These are phyloP conservation scores for Pyrrhia umbra DNA, from an alignment of 2,888 invertebrate species.

Conservation along the genomic window DNA sequence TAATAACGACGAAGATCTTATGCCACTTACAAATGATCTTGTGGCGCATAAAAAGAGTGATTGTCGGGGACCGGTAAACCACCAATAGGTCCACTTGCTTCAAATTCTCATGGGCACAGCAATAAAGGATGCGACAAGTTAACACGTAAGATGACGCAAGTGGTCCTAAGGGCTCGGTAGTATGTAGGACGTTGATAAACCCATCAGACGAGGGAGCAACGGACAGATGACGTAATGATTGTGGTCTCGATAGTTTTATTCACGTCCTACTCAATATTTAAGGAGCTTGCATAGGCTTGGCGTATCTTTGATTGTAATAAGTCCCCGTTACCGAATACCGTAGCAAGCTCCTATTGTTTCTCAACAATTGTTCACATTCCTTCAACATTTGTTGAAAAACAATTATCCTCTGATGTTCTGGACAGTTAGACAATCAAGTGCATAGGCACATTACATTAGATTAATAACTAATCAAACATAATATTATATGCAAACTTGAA, in stretches of 20 bases:
- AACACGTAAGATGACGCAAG: slow-evolving; percentile 53
- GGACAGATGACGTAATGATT: slow-evolving; percentile 28
- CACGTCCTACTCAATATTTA: slow-evolving; percentile 53
- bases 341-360: slow-evolving; percentile 71
- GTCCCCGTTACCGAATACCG: slow-evolving; percentile 71
- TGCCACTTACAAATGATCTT: slow-evolving; percentile 72
- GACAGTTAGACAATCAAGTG: slow-evolving; percentile 78
- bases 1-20: slow-evolving; percentile 74
- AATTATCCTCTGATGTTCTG: slow-evolving; percentile 77
- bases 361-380: slow-evolving; percentile 63
- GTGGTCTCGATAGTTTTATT: slow-evolving; percentile 63
- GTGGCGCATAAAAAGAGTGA: slow-evolving; percentile 76
- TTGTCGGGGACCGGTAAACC: slow-evolving; percentile 66
- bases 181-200: slow-evolving; percentile 62
- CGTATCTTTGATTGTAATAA: slow-evolving; percentile 52
- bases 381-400: slow-evolving; percentile 71
- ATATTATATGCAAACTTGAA: slow-evolving; percentile 87
- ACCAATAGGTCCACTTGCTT: slow-evolving; percentile 57
- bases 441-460: slow-evolving; percentile 88
- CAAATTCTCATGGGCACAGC: slow-evolving; percentile 37
- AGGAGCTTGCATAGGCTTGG: slow-evolving; percentile 72
- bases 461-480: slow-evolving; percentile 86
- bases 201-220: slow-evolving; percentile 47
- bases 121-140: slow-evolving; percentile 37
- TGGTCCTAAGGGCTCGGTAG: slow-evolving; percentile 46